Evolutionary conservation across 2,113 vertebrate genomes (phyloP).

Genomic region (Copsychus sechellarum): DNA sequence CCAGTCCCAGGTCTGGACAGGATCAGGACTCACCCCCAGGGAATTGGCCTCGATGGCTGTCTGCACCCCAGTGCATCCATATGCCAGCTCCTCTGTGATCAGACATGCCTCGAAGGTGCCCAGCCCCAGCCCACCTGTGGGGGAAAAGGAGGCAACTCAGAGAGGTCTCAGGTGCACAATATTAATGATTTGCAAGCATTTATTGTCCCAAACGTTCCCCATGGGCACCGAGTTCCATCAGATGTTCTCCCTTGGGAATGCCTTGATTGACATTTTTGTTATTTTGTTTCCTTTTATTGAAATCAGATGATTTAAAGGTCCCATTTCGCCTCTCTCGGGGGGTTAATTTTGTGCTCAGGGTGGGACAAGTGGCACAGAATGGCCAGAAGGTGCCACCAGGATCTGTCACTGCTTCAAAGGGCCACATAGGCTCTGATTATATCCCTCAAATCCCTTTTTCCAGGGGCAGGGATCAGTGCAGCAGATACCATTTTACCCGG

Average conservation of each 20-base stretch:
- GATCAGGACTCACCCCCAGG: constrained; percentile 80
- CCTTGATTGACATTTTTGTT: background rate
- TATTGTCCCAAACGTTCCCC: background rate
- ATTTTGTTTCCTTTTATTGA: background rate
- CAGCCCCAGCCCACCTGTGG: constrained; percentile 86
- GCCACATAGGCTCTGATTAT: background rate
- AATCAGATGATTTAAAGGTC: background rate
- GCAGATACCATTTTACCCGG: background rate
- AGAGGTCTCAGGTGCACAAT: background rate
- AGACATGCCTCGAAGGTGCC: constrained; percentile 85
- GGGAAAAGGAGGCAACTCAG: background rate
- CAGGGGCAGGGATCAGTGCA: background rate
- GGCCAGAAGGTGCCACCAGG: background rate
- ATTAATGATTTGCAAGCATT: background rate
- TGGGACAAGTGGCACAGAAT: background rate
- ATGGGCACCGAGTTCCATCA: background rate
- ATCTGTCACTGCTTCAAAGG: background rate
- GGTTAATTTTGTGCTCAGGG: too few relatives aligned
- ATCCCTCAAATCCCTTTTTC: background rate
- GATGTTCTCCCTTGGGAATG: background rate
- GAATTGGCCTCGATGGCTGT: constrained; percentile 89
- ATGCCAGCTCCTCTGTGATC: constrained; percentile 90
- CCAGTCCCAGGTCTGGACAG: background rate
- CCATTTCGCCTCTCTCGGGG: too few relatives aligned
- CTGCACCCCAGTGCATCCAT: constrained; percentile 88